A percentile compares a stretch with the other conserved stretches of the same genome.
phyloP scores from a whole-genome alignment of 2,888 invertebrate species.

The Meta bourneti region DNA sequence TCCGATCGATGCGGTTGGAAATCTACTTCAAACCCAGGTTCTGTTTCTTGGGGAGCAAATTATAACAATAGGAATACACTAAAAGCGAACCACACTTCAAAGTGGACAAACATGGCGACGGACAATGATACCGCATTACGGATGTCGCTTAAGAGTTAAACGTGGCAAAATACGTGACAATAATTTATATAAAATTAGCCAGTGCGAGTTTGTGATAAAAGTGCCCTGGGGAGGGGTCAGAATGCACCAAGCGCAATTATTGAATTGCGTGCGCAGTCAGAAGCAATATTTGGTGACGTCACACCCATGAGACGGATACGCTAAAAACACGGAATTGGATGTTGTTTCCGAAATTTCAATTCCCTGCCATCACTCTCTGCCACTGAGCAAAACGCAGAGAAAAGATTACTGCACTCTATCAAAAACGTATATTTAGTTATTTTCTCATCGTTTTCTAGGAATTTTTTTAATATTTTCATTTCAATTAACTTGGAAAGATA shows the following conservation, averaged over 20 bases:
- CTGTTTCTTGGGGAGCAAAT: no score
- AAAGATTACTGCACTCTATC: neutral
- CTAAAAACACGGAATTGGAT: neutral
- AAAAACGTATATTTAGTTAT: no score
- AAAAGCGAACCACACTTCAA: no score
- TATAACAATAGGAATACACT: no score
- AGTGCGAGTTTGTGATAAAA: slow-evolving; percentile 46
- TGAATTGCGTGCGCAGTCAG: slow-evolving; percentile 32
- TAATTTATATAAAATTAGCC: slow-evolving; percentile 54
- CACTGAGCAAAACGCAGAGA: neutral
- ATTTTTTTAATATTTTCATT: no score
- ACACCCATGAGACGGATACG: neutral
- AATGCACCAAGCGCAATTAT: slow-evolving; percentile 47
- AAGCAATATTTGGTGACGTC: slow-evolving; percentile 17
- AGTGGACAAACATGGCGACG: slow-evolving; percentile 22
- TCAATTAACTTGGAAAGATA: no score
- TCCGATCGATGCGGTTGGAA: no score
- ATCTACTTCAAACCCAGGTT: no score
- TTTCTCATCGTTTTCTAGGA: no score
- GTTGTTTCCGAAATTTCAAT: neutral
- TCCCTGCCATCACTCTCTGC: neutral
- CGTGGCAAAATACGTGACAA: slow-evolving; percentile 62
- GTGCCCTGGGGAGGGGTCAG: slow-evolving; percentile 38
- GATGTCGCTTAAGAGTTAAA: slow-evolving; percentile 43
- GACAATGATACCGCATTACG: neutral